phyloP scores from a whole-genome alignment of 2,888 invertebrate genomes.

The Ditula angustiorana region DNA sequence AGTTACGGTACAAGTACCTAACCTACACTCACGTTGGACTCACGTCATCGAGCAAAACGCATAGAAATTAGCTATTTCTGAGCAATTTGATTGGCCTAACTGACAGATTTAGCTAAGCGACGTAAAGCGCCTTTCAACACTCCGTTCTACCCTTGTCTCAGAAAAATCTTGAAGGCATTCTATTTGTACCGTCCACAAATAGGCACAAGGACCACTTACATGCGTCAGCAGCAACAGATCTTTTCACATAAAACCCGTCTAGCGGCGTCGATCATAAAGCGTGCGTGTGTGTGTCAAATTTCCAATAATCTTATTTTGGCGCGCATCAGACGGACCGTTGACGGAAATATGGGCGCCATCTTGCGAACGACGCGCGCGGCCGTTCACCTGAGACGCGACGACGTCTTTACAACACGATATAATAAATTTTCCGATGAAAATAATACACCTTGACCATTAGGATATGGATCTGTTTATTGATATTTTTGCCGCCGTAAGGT shows the following conservation, averaged over 20 bases:
- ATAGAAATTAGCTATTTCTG: slow-evolving; percentile 25
- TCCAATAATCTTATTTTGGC: slow-evolving; percentile 85
- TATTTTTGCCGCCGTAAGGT: background rate
- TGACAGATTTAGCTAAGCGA: slow-evolving; percentile 25
- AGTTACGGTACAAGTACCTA: no score
- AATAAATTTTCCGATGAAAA: slow-evolving; percentile 71
- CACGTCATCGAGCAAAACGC: background rate
- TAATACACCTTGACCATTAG: slow-evolving; percentile 75
- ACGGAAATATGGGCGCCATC: slow-evolving; percentile 81
- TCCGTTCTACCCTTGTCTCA: slow-evolving; percentile 25
- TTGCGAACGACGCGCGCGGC: slow-evolving; percentile 73
- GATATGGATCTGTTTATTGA: slow-evolving; percentile 35
- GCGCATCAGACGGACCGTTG: slow-evolving; percentile 81
- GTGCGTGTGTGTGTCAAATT: slow-evolving; percentile 77
- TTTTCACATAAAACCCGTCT: slow-evolving; percentile 65
- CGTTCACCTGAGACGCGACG: slow-evolving; percentile 81
- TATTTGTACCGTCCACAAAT: slow-evolving; percentile 51
- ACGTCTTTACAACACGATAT: slow-evolving; percentile 76
- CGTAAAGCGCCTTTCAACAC: slow-evolving; percentile 33
- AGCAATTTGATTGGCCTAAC: slow-evolving; percentile 13
- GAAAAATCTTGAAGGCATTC: slow-evolving; percentile 31
- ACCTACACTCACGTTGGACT: background rate
- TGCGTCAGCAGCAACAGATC: slow-evolving; percentile 73
- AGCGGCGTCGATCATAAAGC: slow-evolving; percentile 71
- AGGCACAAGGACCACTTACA: slow-evolving; percentile 74